Evolutionary conservation across 2,797 vertebrate genomes (phyloP).

Genomic region (Mareca strepera): DNA sequence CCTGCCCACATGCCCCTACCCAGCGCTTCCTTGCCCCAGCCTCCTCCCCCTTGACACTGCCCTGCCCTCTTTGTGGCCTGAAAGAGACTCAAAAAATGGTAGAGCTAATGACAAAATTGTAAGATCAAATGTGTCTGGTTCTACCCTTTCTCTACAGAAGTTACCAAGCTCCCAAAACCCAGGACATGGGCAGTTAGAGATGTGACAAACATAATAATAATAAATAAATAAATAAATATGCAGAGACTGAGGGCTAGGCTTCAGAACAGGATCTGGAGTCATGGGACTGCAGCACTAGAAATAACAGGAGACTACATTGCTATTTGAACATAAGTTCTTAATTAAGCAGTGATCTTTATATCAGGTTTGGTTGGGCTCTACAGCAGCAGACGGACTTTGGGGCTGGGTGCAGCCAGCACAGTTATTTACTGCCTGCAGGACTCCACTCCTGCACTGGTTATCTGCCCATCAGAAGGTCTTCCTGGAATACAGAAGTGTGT

Average conservation of each 20-base stretch:
- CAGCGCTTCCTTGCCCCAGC: neutral
- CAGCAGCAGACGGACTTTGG: neutral
- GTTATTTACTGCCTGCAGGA: neutral
- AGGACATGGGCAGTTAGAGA: neutral
- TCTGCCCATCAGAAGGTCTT: neutral
- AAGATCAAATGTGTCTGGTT: neutral
- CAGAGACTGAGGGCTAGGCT: neutral
- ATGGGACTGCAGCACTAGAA: neutral
- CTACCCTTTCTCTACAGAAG: neutral
- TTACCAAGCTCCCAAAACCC: neutral
- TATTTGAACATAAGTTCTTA: neutral
- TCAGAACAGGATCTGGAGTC: neutral
- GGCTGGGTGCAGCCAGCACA: neutral
- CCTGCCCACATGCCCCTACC: too few relatives aligned
- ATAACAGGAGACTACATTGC: neutral
- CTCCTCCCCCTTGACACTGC: neutral
- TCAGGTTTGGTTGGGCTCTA: rapidly evolving
- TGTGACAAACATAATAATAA: neutral
- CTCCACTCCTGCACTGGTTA: neutral
- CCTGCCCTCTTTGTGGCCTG: neutral
- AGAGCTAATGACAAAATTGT: neutral
- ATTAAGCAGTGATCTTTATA: neutral
- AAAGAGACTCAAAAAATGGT: neutral
- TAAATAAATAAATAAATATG: neutral
- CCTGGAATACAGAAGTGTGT: neutral